Base-by-base conservation (phyloP, 2,113 vertebrate species). In the Oxyruncus cristatus region DNA sequence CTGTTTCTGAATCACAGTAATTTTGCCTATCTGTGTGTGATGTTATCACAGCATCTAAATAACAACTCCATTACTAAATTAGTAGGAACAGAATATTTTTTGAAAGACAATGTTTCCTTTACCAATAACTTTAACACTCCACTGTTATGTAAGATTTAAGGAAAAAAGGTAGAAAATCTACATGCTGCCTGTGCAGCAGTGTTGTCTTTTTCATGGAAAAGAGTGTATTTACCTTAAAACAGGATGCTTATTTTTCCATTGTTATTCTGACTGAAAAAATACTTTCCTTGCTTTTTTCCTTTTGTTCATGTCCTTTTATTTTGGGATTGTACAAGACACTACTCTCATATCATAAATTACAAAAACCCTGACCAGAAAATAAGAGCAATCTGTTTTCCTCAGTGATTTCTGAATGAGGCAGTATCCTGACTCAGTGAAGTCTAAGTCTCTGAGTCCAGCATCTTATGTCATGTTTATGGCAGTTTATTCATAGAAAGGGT, bases 231-330 rank as follows among this genome's bases (percentile, higher is more conserved):
- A 14, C 15, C 17, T 77, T 73, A 28, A 71, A 86, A 37, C 2
- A 22, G 6, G 55, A 42, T 14, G 9, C 2, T 1, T 50, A 26
- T n/a, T 53, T 61, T 58, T 11, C 8, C 4, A 3, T 35, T 11
- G 1, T 65, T 59, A 11, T 39, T 86, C 8, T 46, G 21, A n/a
- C 14, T 37, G 23, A 79, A 74, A 55, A 72, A 55, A 4, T 3
- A 3, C 14, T 75, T n/a, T 3, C 8, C 2, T 71, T 9, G 0
- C 2, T 32, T 72, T 74, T 46, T 10, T 26, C 5, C 4, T n/a
- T 62, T 23, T 46, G 2, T 49, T 88, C 2, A 2, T 75, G 33
- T 22, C 2, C 9, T 55, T 39, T 6, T 72, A 5, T 73, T 87
- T 23, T 73, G 27, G 8, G 9, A 1, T 28, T 56, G 28, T 39